Evolutionary conservation across 2,797 vertebrate genomes (phyloP).

Genomic region (Masticophis lateralis): DNA sequence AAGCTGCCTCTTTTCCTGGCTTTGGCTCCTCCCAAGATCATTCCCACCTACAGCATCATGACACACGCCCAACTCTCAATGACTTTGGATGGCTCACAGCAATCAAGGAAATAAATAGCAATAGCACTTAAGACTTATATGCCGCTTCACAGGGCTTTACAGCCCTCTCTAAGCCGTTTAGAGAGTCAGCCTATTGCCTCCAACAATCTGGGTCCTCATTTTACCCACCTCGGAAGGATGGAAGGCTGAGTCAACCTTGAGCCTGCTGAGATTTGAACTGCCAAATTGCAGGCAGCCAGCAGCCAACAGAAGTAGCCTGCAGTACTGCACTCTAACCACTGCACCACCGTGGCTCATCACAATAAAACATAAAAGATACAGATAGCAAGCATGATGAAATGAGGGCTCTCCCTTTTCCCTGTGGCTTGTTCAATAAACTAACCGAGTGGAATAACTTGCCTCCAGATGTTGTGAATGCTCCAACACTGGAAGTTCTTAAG

Average conservation of each 20-base stretch:
- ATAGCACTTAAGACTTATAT: too few species aligned
- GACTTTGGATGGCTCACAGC: background rate
- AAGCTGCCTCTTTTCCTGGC: background rate
- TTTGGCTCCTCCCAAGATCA: background rate
- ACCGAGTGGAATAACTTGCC: background rate
- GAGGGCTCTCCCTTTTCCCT: background rate
- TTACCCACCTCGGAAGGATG: too few species aligned
- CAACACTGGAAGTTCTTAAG: background rate
- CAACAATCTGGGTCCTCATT: too few species aligned
- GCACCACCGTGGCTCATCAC: too few species aligned
- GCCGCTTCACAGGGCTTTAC: too few species aligned
- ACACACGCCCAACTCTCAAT: background rate
- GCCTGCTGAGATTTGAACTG: too few species aligned
- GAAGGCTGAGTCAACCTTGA: too few species aligned
- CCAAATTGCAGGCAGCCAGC: too few species aligned
- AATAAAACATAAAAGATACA: background rate
- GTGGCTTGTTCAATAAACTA: background rate
- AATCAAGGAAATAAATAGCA: background rate
- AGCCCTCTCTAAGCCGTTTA: too few species aligned
- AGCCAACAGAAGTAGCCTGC: too few species aligned
- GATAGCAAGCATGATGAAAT: background rate
- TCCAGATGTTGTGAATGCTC: background rate
- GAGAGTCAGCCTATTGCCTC: too few species aligned
- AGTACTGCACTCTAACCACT: too few species aligned
- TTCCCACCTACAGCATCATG: background rate